Evolutionary conservation across 2,113 vertebrate species (phyloP), one percentile per base, ranked within the genome.

Genomic region (Bos indicus): DNA sequence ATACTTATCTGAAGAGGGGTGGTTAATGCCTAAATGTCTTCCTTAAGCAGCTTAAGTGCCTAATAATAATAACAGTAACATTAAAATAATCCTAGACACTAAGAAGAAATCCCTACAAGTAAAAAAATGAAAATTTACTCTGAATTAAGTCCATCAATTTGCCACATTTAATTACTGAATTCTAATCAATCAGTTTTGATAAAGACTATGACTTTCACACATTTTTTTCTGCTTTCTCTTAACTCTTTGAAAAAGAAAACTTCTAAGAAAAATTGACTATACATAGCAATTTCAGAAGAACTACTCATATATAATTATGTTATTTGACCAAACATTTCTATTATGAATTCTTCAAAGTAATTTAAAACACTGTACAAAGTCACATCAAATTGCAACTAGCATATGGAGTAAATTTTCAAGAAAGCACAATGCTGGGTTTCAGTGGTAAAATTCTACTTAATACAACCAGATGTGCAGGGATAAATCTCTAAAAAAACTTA

Each of bases 1-100:
- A 95, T 94, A 97, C 60, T 97, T 97, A 96, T 88, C 80, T 96
- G 64, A 95, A 97, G 17, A 90, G 28, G 23, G 48, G 23, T 89
- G 30, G 48, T 64, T 84, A 95, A 94, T 30, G 14, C 46, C 57
- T 97, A 74, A 95, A 54, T 85, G 43, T 46, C 60, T 91, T 97
- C 30, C 56, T 96, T 95, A 78, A 96, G 95, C 62, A 92, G 52
- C 83, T 57, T 71, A 95, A 93, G 0, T 93, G 36, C 25, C 84
- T 96, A 96, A 77, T 87, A 97, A 88, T 28, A n/a, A 28, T 17
- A 97, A 48, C 14, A 94, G 2, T 46, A 93, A 93, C 89, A 97
- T 43, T 96, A 88, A 96, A 84, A 15, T 62, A 93, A 90, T 56
- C 26, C 46, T 93, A 94, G 23, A 96, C 25, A 67, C 82, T 80